Percentiles rank a stretch among this genome's conserved stretches.
phyloP scores from a whole-genome alignment of 1,140 invertebrate genomes.

The Aphelenchoides fujianensis region DNA sequence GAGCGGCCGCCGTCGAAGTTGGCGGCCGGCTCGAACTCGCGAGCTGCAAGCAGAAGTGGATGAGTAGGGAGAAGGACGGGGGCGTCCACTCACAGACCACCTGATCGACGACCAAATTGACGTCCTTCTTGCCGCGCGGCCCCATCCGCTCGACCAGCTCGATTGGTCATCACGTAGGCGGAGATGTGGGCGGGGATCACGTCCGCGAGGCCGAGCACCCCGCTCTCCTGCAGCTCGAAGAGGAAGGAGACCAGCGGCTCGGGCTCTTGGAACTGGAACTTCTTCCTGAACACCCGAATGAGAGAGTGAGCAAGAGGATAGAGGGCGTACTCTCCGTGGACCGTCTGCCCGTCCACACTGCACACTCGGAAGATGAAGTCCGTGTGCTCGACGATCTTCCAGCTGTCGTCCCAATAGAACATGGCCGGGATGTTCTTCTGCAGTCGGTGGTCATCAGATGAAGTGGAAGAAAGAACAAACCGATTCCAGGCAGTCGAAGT shows the following conservation, averaged over 20 bases:
- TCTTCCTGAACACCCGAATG: constrained; percentile 27
- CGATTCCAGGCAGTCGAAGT: constrained; percentile 42
- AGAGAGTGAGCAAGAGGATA: constrained; percentile 19
- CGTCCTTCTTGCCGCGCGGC: not conserved
- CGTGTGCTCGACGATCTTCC: constrained; percentile 39
- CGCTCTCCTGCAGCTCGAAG: constrained; percentile 3
- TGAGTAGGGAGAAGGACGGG: not conserved
- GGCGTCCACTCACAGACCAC: not conserved
- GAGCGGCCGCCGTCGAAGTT: not conserved
- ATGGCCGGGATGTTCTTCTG: constrained; percentile 47
- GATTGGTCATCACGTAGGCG: constrained; percentile 4
- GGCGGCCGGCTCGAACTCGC: not conserved
- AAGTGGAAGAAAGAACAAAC: constrained; percentile 6
- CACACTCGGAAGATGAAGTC: constrained; percentile 30
- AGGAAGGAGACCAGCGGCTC: constrained; percentile 36
- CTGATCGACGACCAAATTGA: not conserved
- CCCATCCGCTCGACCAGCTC: not conserved
- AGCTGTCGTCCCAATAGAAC: constrained; percentile 50
- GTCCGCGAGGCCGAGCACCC: constrained; percentile 21
- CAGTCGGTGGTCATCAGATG: constrained; percentile 7
- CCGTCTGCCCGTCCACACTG: not conserved
- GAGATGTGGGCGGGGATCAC: constrained; percentile 31
- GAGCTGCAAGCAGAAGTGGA: not conserved
- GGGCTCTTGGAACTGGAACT: constrained; percentile 31
- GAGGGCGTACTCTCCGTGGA: not conserved